phyloP scores from a whole-genome alignment of 2,113 vertebrate genomes.

The Pelodiscus sinensis region DNA sequence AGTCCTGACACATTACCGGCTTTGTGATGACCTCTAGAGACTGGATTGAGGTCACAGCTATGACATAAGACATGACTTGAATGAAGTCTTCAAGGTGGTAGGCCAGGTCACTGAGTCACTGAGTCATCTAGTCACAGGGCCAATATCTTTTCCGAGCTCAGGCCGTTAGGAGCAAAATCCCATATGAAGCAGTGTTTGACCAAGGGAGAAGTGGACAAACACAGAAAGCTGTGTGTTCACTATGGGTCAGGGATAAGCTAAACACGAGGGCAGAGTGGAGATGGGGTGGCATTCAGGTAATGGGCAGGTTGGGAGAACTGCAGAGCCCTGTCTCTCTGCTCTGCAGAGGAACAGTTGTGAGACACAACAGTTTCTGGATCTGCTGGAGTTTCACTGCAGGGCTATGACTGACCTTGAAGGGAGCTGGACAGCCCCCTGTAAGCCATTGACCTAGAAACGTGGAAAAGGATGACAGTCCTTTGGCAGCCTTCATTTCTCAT shows the following conservation, averaged over 20 bases:
- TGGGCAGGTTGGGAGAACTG: not conserved
- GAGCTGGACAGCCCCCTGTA: constrained; percentile 16
- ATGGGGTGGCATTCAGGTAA: not conserved
- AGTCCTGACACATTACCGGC: not conserved
- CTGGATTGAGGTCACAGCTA: not conserved
- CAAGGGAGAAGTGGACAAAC: not conserved
- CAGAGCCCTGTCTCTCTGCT: not conserved
- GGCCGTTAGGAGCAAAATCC: not conserved
- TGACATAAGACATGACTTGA: not conserved
- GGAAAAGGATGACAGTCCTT: constrained; percentile 62
- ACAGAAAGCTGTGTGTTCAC: not conserved
- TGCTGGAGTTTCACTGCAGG: constrained; percentile 35
- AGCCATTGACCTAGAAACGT: not conserved
- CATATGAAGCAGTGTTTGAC: not conserved
- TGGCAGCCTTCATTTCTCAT: constrained; percentile 55
- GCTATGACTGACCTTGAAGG: constrained; percentile 47
- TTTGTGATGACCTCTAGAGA: not conserved
- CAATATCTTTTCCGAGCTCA: not conserved
- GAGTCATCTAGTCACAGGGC: not conserved
- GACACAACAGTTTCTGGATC: fast-evolving
- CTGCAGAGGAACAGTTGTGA: fast-evolving
- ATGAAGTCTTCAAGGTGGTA: not conserved
- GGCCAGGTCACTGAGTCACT: not conserved
- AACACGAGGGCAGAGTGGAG: not conserved
- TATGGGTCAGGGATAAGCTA: fast-evolving